Percentiles rank a stretch among this genome's conserved stretches.
phyloP scores from a whole-genome alignment of 2,797 vertebrate genomes.

The Diplodus puntazzo region DNA sequence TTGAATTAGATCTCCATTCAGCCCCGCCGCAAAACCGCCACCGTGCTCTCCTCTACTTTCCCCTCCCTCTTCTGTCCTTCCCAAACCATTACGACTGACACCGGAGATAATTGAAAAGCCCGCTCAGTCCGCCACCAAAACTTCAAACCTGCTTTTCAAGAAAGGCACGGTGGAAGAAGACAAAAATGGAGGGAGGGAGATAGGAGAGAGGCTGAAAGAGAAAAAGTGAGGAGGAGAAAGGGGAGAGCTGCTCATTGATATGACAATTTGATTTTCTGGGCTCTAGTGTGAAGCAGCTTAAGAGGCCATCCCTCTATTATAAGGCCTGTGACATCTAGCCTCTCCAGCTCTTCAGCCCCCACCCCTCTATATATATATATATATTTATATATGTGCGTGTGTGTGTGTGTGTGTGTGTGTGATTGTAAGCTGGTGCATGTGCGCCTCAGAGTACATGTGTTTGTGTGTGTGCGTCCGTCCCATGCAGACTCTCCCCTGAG shows the following conservation, averaged over 20 bases:
- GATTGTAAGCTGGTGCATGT: slow-evolving; percentile 51
- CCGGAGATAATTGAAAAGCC: slow-evolving; percentile 70
- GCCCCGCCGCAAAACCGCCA: slow-evolving; percentile 34
- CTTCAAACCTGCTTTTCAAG: slow-evolving; percentile 69
- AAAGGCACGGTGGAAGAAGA: slow-evolving; percentile 33
- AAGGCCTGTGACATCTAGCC: slow-evolving; percentile 80
- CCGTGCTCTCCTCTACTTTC: slow-evolving; percentile 38
- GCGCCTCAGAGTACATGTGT: slow-evolving; percentile 58
- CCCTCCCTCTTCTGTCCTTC: slow-evolving; percentile 36
- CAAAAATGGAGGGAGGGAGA: slow-evolving; percentile 28
- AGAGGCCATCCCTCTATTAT: slow-evolving; percentile 82
- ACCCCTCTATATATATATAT: slow-evolving; percentile 7
- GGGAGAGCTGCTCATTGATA: slow-evolving; percentile 75
- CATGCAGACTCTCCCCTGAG: slow-evolving; percentile 67
- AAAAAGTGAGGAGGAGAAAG: slow-evolving; percentile 44
- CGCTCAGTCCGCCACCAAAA: slow-evolving; percentile 42
- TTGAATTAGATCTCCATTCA: slow-evolving; percentile 75
- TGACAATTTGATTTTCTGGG: slow-evolving; percentile 85
- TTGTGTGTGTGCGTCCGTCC: slow-evolving; percentile 48
- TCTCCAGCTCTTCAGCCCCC: slow-evolving; percentile 51
- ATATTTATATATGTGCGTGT: slow-evolving; percentile 2
- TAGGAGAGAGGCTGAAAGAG: slow-evolving; percentile 44
- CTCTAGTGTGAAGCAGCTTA: slow-evolving; percentile 80
- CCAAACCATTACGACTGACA: slow-evolving; percentile 66
- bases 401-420: slow-evolving; percentile 32